These are phyloP conservation scores for Tachina grossa DNA, from an alignment of 2,888 invertebrate genomes.

Conservation along the genomic window DNA sequence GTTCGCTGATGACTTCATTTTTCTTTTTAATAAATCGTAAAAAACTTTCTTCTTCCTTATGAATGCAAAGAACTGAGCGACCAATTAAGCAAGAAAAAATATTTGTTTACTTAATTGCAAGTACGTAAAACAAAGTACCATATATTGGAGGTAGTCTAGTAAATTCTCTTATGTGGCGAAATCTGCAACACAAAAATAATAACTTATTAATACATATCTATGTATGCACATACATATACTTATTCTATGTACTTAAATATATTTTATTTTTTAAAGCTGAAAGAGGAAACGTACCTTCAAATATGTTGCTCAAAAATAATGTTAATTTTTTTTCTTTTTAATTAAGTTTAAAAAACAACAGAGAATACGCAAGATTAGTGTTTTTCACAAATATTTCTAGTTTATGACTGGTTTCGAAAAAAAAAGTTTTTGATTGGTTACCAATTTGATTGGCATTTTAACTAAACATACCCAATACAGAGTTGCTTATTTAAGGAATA, in stretches of 20 bases:
- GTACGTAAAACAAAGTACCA: constrained; percentile 42
- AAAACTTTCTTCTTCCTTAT: constrained; percentile 39
- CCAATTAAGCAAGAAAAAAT: constrained; percentile 44
- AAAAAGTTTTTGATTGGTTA: too few relatives aligned
- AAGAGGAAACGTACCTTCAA: constrained; percentile 27
- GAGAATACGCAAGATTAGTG: neutral
- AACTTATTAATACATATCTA: neutral
- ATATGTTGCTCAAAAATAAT: neutral
- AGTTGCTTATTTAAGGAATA: neutral
- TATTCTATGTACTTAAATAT: neutral
- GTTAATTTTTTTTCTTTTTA: neutral
- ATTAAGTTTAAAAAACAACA: constrained; percentile 22
- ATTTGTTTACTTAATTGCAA: constrained; percentile 61
- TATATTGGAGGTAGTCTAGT: constrained; percentile 36
- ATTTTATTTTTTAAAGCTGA: neutral
- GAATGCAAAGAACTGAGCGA: constrained; percentile 18
- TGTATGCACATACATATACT: neutral
- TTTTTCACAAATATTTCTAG: constrained; percentile 41
- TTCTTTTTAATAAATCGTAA: constrained; percentile 43
- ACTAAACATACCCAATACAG: constrained; percentile 17
- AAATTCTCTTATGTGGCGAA: constrained; percentile 50
- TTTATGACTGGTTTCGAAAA: constrained; percentile 34
- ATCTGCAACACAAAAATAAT: constrained; percentile 19
- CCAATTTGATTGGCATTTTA: neutral
- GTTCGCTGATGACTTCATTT: constrained; percentile 77